Percentiles rank a stretch among this genome's conserved stretches.
phyloP scores from a whole-genome alignment of 2,888 invertebrate species.

The Clepsis dumicolana region DNA sequence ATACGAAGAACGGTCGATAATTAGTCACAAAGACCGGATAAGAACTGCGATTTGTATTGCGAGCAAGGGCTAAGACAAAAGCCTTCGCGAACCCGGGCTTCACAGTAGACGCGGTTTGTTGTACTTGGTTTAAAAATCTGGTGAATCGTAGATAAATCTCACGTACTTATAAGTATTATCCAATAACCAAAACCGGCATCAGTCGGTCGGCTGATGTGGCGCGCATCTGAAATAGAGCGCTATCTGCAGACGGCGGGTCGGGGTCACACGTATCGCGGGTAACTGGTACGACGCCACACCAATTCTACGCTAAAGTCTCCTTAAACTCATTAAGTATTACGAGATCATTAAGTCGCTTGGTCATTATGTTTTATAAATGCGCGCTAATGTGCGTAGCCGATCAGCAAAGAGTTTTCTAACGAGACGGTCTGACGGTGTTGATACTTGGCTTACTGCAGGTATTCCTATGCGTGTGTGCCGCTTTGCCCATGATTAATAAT shows the following conservation, averaged over 20 bases:
- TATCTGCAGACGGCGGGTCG: slow-evolving; percentile 41
- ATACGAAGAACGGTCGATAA: background rate
- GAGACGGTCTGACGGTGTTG: background rate
- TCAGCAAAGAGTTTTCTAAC: background rate
- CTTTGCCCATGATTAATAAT: no score
- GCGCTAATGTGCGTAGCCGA: background rate
- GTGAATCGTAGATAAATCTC: background rate
- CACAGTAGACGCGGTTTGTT: background rate
- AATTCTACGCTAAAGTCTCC: slow-evolving; percentile 41
- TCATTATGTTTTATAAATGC: background rate
- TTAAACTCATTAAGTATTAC: slow-evolving; percentile 12
- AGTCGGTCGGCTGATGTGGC: background rate
- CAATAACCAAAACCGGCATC: slow-evolving; percentile 2
- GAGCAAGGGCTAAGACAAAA: background rate
- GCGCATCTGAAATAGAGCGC: slow-evolving; percentile 15
- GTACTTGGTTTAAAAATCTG: background rate
- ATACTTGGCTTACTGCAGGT: no score
- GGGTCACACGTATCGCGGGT: slow-evolving; percentile 43
- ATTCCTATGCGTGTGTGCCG: no score
- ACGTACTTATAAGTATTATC: background rate
- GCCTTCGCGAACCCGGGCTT: background rate
- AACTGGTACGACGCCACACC: slow-evolving; percentile 35
- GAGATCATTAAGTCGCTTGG: background rate
- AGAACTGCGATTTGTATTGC: background rate
- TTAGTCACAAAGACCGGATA: background rate